Percentiles rank a stretch among this genome's conserved stretches.
These are phyloP conservation scores for Chloromyia formosa DNA, from an alignment of 2,888 invertebrate species.

Conservation along the genomic window DNA sequence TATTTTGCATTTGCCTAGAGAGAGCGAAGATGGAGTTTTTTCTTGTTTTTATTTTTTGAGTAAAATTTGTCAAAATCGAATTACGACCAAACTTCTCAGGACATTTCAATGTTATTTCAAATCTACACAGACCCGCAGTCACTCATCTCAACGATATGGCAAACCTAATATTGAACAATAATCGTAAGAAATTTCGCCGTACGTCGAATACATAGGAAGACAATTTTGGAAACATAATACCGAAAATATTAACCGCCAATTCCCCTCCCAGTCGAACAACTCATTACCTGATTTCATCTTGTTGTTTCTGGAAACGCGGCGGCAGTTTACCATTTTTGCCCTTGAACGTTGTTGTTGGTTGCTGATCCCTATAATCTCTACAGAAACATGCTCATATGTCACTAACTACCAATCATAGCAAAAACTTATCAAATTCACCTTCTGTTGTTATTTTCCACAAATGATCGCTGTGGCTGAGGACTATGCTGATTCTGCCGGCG, in stretches of 20 bases:
- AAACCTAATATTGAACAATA: no score
- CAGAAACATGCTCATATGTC: not conserved
- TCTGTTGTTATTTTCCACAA: constrained; percentile 43
- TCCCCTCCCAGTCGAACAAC: no score
- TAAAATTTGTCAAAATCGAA: no score
- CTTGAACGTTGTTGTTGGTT: constrained; percentile 29
- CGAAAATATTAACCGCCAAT: not conserved
- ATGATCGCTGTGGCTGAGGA: constrained; percentile 15
- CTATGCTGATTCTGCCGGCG: constrained; percentile 50
- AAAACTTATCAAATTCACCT: constrained; percentile 19
- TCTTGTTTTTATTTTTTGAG: no score
- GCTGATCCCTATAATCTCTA: constrained; percentile 35
- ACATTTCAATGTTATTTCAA: no score
- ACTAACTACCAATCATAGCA: not conserved
- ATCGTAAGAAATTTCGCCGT: no score
- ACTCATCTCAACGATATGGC: no score
- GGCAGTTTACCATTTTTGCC: constrained; percentile 53
- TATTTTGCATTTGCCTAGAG: constrained; percentile 8
- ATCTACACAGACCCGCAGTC: no score
- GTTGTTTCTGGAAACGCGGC: constrained; percentile 57
- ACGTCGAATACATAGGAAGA: no score
- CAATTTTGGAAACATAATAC: not conserved
- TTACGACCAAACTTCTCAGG: no score
- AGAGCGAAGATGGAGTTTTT: no score
- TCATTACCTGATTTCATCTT: constrained; percentile 47